phyloP scores from a whole-genome alignment of 2,113 vertebrate species.

The Dromiciops gliroides region DNA sequence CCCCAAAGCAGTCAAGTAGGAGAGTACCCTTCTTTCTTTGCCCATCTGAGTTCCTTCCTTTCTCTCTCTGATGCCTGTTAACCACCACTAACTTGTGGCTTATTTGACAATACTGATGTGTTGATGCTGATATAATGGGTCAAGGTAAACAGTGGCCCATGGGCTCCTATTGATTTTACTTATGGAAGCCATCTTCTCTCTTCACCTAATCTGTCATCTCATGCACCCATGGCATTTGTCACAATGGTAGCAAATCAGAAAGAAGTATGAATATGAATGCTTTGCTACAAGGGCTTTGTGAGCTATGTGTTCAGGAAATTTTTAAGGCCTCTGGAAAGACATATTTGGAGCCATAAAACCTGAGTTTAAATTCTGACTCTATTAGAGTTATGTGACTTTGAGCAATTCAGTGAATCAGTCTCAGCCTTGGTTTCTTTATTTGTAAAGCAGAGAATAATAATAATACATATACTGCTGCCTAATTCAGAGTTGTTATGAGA shows the following conservation, averaged over 20 bases:
- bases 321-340: constrained; percentile 14
- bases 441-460: background rate
- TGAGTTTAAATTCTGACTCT: background rate
- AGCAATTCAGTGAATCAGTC: background rate
- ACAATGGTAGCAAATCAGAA: background rate
- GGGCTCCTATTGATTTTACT: background rate
- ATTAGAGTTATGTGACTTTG: background rate
- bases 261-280: background rate
- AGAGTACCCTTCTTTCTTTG: background rate
- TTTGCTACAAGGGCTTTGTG: constrained; percentile 27
- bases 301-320: constrained; percentile 22
- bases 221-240: background rate
- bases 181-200: background rate
- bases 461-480: background rate
- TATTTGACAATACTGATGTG: background rate
- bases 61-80: background rate
- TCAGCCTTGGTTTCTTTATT: background rate
- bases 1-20: background rate
- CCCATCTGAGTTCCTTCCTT: background rate
- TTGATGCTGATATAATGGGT: background rate
- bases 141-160: background rate
- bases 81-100: background rate
- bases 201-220: background rate
- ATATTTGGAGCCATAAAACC: background rate
- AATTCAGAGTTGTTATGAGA: background rate